phyloP scores from a whole-genome alignment of 2,113 vertebrate genomes.

The Seriola aureovittata region DNA sequence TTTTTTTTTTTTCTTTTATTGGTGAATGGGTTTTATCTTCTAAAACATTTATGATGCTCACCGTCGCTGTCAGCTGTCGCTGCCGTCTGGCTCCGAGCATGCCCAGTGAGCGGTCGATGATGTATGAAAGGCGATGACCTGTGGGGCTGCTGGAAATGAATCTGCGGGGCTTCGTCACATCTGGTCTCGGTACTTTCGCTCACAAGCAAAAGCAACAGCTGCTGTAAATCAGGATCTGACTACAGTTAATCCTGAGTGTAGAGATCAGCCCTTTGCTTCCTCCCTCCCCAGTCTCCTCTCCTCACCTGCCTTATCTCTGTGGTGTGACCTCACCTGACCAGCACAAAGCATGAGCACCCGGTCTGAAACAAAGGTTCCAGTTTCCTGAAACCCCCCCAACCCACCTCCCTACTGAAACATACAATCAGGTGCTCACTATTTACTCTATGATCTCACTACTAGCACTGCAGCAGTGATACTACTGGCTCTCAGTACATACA shows the following conservation, averaged over 20 bases:
- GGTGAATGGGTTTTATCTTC: constrained; percentile 34
- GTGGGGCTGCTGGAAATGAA: constrained; percentile 22
- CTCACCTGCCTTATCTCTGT: constrained; percentile 58
- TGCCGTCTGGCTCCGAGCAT: constrained; percentile 52
- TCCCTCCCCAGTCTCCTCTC: constrained; percentile 20
- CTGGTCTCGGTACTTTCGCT: not conserved
- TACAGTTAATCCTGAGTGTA: constrained; percentile 8
- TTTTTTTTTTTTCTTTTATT: constrained; percentile 17
- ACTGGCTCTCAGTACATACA: not conserved
- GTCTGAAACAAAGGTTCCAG: constrained; percentile 34
- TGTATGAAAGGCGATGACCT: constrained; percentile 12
- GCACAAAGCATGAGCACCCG: constrained; percentile 69
- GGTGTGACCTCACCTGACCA: constrained; percentile 66
- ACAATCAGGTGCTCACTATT: not conserved
- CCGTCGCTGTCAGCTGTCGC: constrained; percentile 15
- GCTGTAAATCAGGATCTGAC: constrained; percentile 12
- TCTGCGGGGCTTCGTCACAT: constrained; percentile 7
- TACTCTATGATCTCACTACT: not conserved
- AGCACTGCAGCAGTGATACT: constrained; percentile 1
- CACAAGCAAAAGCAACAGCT: constrained; percentile 3
- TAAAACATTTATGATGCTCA: constrained; percentile 8
- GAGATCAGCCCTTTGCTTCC: constrained; percentile 34
- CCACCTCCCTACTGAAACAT: constrained; percentile 1
- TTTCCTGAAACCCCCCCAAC: constrained; percentile 16
- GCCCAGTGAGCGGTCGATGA: constrained; percentile 35